Evolutionary conservation across 2,113 vertebrate genomes (phyloP), one percentile per base, ranked within the genome.

Genomic region (Sinocyclocheilus rhinocerous): DNA sequence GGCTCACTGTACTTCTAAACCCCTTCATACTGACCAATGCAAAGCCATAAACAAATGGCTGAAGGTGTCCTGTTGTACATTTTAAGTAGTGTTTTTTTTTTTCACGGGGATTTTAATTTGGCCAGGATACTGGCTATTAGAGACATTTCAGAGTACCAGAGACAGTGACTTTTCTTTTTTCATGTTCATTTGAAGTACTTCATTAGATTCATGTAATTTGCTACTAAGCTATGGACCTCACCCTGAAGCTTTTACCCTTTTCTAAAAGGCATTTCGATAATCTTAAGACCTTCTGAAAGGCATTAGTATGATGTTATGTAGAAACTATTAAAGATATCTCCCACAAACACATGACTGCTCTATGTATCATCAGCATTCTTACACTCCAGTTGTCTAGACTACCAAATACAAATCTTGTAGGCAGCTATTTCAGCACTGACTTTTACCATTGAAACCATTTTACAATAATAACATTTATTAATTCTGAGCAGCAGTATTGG

Each of bases 301-400:
- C 26, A 22, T 59, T 79, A 39, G 9, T 12, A 61, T 67, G 72
- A n/a, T 29, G 45, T 65, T 48, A 63, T 77, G 84, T 67, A 33
- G 75, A 79, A 85, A 85, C 84, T 70, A 72, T 42, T 77, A 26
- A 79, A 85, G 48, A 57, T 45, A 79, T 79, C 24, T 78, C 75
- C 73, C 45, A 77, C 85, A 63, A 59, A 85, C 55, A 55, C 76
- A 77, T 85, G 69, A 63, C 42, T 69, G 36, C 16, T 24, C 12
- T 78, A 22, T 76, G 83, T 48, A 48, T 85, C 77, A 48, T 55
- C 15, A 9, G 24, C 83, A 85, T 75, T 73, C 76, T 33, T 22
- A 2, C n/a, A 20, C 8, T 20, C 3, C 8, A n/a, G 80, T 88
- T 73, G 75, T 63, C 87, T 33, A 24, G 84, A 45, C 69, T 77